These are phyloP conservation scores for Lagodon rhomboides DNA, from an alignment of 2,797 vertebrate species.

Conservation along the genomic window DNA sequence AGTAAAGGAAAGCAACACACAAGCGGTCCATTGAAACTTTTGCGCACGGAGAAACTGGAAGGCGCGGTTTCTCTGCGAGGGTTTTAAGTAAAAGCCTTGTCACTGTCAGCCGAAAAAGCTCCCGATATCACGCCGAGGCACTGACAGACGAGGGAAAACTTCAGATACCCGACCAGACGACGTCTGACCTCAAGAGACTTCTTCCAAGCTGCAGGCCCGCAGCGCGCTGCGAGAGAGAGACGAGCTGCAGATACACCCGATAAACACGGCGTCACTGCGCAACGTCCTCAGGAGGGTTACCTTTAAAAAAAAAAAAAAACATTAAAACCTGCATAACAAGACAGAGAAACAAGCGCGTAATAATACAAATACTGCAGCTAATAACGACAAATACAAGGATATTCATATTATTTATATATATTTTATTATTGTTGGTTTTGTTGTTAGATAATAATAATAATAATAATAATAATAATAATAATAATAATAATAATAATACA, in stretches of 20 bases:
- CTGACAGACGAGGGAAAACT: slow-evolving; percentile 64
- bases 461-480: neutral
- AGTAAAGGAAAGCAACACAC: neutral
- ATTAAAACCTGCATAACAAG: too few species aligned
- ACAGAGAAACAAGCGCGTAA: too few species aligned
- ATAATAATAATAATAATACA: neutral
- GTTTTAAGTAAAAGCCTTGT: slow-evolving; percentile 15
- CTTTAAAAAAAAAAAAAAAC: neutral
- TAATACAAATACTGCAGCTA: neutral
- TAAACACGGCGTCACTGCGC: slow-evolving; percentile 18
- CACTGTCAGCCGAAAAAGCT: slow-evolving; percentile 47
- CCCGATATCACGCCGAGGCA: slow-evolving; percentile 56
- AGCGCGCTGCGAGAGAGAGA: slow-evolving; percentile 43
- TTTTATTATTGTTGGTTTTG: neutral
- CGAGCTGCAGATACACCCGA: slow-evolving; percentile 41
- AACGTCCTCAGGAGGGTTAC: too few species aligned
- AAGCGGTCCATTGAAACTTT: neutral
- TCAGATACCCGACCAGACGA: slow-evolving; percentile 58
- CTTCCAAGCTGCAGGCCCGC: slow-evolving; percentile 23
- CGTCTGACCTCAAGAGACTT: slow-evolving; percentile 64
- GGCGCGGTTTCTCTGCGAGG: slow-evolving; percentile 10
- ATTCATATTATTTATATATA: too few species aligned
- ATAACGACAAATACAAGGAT: too few species aligned
- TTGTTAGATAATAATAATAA: neutral
- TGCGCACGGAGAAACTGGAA: slow-evolving; percentile 7